Evolutionary conservation across 2,888 invertebrate genomes (phyloP), one percentile per base, ranked within the genome.

Genomic region (Autographa pulchrina): DNA sequence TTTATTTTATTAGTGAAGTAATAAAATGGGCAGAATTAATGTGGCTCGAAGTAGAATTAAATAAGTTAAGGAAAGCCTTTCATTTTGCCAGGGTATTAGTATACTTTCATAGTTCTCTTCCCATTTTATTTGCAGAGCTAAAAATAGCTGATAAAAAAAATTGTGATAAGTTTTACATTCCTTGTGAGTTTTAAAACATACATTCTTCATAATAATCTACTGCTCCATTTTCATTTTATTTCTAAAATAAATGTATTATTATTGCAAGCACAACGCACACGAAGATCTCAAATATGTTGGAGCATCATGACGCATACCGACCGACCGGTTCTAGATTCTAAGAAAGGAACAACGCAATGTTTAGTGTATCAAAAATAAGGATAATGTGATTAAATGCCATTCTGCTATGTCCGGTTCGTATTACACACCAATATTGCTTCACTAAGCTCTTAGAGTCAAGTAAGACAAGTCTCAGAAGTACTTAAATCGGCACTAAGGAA

Each of bases 251-350:
- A 7, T n/a, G 0, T n/a, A 48, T 48, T n/a, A 5, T 48, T 56
- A 56, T 56, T 56, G 25, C 54, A 56, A 25, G 6, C 6, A n/a
- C 5, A 7, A 48, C 16, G n/a, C 16, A 48, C 18, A 25, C 20
- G 5, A 25, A 20, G 20, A 25, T 25, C 25, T 59, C 7, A n/a
- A 2, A 48, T 59, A 20, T 48, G 63, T 66, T 64, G 5, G 68
- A 60, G 31, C 63, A 58, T 65, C 72, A 73, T 74, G 75, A 72
- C 65, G 35, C 48, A 71, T 66, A 32, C 35, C 52, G 70, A 25
- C 16, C 3, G 63, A 77, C 84, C 74, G 68, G 82, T 84, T 78
- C 38, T 54, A 68, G 20, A 66, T 78, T 77, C 76, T 38, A 3
- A 18, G 79, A 75, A 82, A 43, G 48, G 61, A 70, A 66, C 67